A percentile compares a stretch with the other conserved stretches of the same genome.
phyloP scores from a whole-genome alignment of 2,797 vertebrate species.

The Mus caroli region DNA sequence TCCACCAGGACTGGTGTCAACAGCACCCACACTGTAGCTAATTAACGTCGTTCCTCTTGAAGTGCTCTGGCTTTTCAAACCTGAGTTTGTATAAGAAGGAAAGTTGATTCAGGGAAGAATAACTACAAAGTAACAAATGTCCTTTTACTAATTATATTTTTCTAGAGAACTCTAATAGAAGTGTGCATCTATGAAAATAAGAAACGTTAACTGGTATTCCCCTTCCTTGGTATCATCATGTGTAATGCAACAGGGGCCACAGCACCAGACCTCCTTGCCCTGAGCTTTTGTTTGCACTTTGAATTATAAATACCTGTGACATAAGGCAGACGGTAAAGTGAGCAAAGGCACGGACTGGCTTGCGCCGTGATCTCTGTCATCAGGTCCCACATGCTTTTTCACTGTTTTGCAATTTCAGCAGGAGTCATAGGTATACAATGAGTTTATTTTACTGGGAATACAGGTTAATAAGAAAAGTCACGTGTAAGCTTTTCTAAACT shows the following conservation, averaged over 20 bases:
- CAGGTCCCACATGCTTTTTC: not conserved
- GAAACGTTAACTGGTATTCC: not conserved
- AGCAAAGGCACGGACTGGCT: not conserved
- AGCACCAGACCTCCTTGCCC: not conserved
- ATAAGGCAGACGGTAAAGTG: not conserved
- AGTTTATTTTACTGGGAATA: not conserved
- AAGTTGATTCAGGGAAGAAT: not conserved
- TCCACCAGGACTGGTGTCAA: not conserved
- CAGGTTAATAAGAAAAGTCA: constrained; percentile 27
- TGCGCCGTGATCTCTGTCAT: not conserved
- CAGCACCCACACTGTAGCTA: not conserved
- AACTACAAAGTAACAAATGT: not conserved
- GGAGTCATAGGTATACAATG: not conserved
- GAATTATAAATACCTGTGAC: constrained; percentile 14
- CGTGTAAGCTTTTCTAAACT: constrained; percentile 3
- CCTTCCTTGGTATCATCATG: not conserved
- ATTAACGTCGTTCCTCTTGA: constrained; percentile 12
- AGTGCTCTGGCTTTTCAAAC: constrained; percentile 39
- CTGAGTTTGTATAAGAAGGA: constrained; percentile 27
- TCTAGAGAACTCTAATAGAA: constrained; percentile 18
- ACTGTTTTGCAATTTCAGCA: not conserved
- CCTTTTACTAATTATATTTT: constrained; percentile 41
- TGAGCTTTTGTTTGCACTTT: not conserved
- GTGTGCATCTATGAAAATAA: constrained; percentile 39
- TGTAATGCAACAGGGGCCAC: not conserved